Base-by-base conservation (phyloP, 2,888 invertebrate genomes). In the Drosophila mettleri region DNA sequence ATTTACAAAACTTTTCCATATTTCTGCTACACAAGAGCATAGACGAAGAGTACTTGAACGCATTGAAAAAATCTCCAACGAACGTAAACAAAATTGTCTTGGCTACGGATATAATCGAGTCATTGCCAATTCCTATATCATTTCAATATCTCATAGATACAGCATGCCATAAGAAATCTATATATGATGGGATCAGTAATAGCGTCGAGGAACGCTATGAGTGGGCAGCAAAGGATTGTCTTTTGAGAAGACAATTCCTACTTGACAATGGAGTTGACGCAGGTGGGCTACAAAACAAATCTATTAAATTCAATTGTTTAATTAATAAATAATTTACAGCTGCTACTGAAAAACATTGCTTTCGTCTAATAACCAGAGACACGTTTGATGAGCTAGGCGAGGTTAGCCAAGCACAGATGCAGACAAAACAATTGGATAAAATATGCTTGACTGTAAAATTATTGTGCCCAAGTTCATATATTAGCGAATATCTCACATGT, bases 61-160 rank as follows among this genome's bases (percentile, higher is more conserved):
- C 62, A 0, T 39, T 82, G 29, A 7, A 55, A 8, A 67, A 45
- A 14, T 18, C 52, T 1, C 34, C 53, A n/a, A 14, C n/a, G 0
- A 55, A 78, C 6, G 45, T 45, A 0, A 27, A 57, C 0, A 78
- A 74, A 58, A 51, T 85, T 2, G 70, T 87, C 1, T 57, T 85
- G 12, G 24, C 87, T 16, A 85, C 84, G 6, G 65, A 66, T 5
- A 64, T 85, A 6, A 55, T 85, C 3, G 82, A 76, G n/a, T 78
- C 74, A 0, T 16, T 87, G 49, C 45, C 55, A 1, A 48, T 85
- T 8, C 43, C 63, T 12, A 31, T 85, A 14, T 27, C 66, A 6
- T 85, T 85, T 16, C 78, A 57, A 51, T 85, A 85, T 24, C 31
- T 74, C 3, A 87, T 85, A 51, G 84, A 85, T 45, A 74, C 80